Conservation (phyloP, 2,797 vertebrate genomes). For the Pteropus rufus region DNA sequence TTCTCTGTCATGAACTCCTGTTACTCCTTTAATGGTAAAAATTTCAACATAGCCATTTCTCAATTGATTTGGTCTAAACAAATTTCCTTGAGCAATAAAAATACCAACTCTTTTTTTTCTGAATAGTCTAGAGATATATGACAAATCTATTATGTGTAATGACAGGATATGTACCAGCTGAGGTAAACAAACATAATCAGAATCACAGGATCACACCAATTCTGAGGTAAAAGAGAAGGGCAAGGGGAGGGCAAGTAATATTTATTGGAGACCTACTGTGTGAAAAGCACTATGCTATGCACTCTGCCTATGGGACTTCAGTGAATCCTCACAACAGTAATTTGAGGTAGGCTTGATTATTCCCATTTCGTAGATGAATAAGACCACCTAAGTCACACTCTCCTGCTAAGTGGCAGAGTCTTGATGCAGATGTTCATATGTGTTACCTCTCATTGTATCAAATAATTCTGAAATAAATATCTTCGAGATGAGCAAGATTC, state of each 20-base stretch:
- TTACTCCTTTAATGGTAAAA: conserved; percentile 7
- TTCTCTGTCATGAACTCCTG: not conserved
- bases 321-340: not conserved
- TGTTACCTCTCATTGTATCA: not conserved
- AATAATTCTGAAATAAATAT: not conserved
- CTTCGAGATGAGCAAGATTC: not conserved
- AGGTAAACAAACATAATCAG: not conserved
- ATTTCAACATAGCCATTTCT: not conserved
- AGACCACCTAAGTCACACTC: not conserved
- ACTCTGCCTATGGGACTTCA: not conserved
- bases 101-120: not conserved
- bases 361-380: not conserved
- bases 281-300: not conserved
- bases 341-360: not conserved
- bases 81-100: conserved; percentile 26
- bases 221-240: not conserved
- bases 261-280: not conserved
- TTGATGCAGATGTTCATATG: not conserved
- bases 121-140: not conserved
- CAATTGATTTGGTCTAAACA: not conserved
- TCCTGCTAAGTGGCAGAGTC: not conserved
- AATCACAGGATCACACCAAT: not conserved
- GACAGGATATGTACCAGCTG: not conserved
- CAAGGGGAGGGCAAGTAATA: not conserved
- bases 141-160: not conserved